These are phyloP conservation scores for Macrobrachium nipponense DNA, from an alignment of 1,140 invertebrate genomes.

Conservation along the genomic window DNA sequence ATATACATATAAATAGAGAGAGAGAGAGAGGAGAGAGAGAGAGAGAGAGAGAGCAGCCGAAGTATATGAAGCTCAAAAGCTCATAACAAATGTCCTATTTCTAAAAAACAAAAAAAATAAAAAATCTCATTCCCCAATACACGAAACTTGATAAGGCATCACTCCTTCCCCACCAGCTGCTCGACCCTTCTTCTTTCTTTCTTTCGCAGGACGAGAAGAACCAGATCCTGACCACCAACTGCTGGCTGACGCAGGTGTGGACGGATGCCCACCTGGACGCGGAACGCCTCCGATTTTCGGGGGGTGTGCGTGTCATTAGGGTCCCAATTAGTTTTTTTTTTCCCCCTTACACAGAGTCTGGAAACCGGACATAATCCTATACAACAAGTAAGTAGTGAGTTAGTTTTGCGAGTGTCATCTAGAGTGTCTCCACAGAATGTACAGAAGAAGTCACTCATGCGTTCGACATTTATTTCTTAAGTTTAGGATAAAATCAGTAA, in stretches of 20 bases:
- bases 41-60: background rate
- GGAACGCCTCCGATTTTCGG: constrained; percentile 90
- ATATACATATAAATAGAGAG: too few relatives aligned
- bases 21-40: too few relatives aligned
- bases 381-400: constrained; percentile 86
- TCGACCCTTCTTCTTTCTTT: background rate
- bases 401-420: background rate
- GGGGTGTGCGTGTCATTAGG: constrained; percentile 82
- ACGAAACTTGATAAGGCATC: background rate
- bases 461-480: background rate
- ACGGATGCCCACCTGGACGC: constrained; percentile 88
- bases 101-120: constrained; percentile 2
- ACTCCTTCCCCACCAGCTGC: background rate
- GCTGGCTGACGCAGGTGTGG: constrained; percentile 91
- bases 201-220: constrained; percentile 76
- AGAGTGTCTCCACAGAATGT: background rate
- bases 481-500: background rate
- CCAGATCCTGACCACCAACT: constrained; percentile 87
- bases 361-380: constrained; percentile 88
- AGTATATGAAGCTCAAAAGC: background rate
- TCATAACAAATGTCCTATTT: background rate
- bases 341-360: constrained; percentile 77
- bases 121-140: background rate
- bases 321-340: too few relatives aligned
- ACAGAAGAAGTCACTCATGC: background rate